Evolutionary conservation across 2,113 vertebrate species (phyloP).

Genomic region (Syngnathoides biaculeatus): DNA sequence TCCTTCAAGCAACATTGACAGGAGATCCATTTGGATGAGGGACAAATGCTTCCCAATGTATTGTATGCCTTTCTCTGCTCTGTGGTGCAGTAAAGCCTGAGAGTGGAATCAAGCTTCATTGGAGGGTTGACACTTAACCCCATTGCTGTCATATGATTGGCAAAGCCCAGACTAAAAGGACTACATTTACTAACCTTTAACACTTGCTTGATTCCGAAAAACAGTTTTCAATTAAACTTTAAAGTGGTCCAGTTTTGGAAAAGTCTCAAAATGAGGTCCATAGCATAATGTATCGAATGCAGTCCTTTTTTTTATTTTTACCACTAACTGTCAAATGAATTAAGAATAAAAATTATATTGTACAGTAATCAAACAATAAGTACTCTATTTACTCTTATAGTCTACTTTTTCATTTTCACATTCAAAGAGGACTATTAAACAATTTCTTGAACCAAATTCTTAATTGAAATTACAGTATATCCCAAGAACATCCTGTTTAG

Average conservation of each 20-base stretch:
- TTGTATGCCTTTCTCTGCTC: constrained; percentile 19
- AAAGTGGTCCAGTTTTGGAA: background rate
- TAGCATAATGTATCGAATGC: background rate
- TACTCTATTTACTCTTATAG: too few relatives aligned
- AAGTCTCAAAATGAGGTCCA: background rate
- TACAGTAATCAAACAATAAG: too few relatives aligned
- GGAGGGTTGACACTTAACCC: constrained; percentile 41
- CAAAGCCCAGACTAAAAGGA: constrained; percentile 9
- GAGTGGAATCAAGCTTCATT: constrained; percentile 18
- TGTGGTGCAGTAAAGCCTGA: constrained; percentile 10
- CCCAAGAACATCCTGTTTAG: too few relatives aligned
- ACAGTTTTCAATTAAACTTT: background rate
- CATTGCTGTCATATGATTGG: constrained; percentile 32
- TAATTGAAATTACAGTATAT: too few relatives aligned
- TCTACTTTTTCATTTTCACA: too few relatives aligned
- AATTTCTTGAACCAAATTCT: too few relatives aligned
- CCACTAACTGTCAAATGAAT: background rate
- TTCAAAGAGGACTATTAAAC: too few relatives aligned
- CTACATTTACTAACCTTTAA: background rate
- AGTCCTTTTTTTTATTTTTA: background rate
- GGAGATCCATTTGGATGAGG: constrained; percentile 26
- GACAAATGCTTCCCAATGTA: constrained; percentile 15
- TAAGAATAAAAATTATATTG: background rate
- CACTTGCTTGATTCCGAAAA: constrained; percentile 10
- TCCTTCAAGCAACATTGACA: constrained; percentile 29